Evolutionary conservation across 1,140 invertebrate species (phyloP).

Genomic region (Aphis gossypii): DNA sequence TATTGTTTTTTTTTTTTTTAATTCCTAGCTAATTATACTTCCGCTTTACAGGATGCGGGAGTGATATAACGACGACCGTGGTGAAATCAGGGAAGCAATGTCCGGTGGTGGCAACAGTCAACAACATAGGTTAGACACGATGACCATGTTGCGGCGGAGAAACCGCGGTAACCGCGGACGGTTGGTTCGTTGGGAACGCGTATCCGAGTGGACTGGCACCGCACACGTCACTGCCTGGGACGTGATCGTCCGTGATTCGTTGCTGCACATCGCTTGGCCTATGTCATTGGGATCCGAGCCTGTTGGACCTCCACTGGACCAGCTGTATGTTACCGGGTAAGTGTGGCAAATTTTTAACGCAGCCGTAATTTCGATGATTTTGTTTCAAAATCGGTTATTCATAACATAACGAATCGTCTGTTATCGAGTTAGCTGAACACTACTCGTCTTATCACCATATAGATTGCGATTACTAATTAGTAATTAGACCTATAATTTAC

Average conservation of each 20-base stretch:
- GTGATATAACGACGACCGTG: background rate
- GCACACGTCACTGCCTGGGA: constrained; percentile 63
- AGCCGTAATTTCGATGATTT: no score
- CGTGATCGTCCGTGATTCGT: constrained; percentile 64
- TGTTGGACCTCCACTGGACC: constrained; percentile 51
- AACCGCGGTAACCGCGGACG: constrained; percentile 60
- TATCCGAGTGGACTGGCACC: constrained; percentile 60
- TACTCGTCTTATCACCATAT: no score
- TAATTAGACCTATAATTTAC: no score
- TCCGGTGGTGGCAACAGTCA: background rate
- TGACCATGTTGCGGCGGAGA: constrained; percentile 52
- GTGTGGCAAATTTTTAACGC: background rate
- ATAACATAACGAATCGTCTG: no score
- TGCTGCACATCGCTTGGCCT: constrained; percentile 65
- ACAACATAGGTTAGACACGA: background rate
- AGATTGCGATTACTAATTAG: no score
- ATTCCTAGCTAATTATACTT: background rate
- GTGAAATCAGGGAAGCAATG: background rate
- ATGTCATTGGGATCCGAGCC: constrained; percentile 64
- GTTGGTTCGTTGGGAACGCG: constrained; percentile 63
- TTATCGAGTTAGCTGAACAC: no score
- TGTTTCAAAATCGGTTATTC: no score
- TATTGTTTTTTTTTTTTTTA: no score
- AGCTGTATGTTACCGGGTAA: constrained; percentile 48
- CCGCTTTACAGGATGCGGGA: background rate